Conservation (phyloP, 2,888 invertebrate species). For the Beris morrisii region DNA sequence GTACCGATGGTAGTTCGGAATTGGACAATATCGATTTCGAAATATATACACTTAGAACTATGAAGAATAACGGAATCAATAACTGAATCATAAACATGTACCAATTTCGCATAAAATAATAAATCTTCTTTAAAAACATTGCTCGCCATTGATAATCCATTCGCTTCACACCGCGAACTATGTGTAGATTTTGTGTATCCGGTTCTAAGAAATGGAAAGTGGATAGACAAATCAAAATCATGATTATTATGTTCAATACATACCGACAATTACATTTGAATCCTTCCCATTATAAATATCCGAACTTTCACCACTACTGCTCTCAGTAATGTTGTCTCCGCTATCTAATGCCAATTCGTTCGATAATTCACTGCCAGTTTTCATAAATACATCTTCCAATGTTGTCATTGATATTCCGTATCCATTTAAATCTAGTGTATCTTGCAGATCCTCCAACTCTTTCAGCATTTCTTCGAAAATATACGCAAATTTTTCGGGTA, state of each 20-base stretch:
- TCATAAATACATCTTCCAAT: constrained; percentile 83
- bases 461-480: constrained; percentile 66
- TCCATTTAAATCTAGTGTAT: constrained; percentile 65
- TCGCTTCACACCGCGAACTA: neutral
- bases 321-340: neutral
- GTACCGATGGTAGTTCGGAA: constrained; percentile 58
- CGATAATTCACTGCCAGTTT: constrained; percentile 44
- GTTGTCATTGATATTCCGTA: constrained; percentile 82
- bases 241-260: neutral
- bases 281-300: constrained; percentile 2
- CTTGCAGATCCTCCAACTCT: constrained; percentile 64
- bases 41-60: constrained; percentile 63
- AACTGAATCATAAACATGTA: constrained; percentile 67
- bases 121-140: constrained; percentile 67
- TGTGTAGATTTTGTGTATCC: neutral
- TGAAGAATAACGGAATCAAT: constrained; percentile 67
- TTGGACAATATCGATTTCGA: constrained; percentile 4
- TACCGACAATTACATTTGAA: constrained; percentile 16
- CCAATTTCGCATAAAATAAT: constrained; percentile 70
- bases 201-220: too few species aligned
- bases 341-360: neutral
- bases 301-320: neutral
- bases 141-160: constrained; percentile 62
- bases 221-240: too few species aligned
- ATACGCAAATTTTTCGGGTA: constrained; percentile 63